A percentile compares a stretch with the other conserved stretches of the same genome.
These are phyloP conservation scores for Deilephila elpenor DNA, from an alignment of 2,888 invertebrate species.

Conservation along the genomic window DNA sequence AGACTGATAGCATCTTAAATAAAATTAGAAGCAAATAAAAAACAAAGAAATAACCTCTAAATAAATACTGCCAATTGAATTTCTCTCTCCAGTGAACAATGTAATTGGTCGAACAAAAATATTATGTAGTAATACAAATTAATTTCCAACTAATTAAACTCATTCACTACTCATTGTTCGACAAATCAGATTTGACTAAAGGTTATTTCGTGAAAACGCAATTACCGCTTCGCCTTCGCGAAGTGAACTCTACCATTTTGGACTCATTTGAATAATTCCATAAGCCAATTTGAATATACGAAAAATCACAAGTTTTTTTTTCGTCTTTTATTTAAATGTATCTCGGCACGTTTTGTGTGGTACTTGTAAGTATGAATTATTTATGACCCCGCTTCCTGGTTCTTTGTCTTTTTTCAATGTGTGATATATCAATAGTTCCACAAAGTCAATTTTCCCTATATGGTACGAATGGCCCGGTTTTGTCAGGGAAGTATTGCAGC, in stretches of 20 bases:
- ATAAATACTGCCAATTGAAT: background rate
- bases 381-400: background rate
- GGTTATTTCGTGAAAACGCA: slow-evolving; percentile 17
- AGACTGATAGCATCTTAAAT: no score
- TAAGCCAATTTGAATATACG: slow-evolving; percentile 34
- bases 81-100: background rate
- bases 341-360: background rate
- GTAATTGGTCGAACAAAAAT: background rate
- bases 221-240: slow-evolving; percentile 11
- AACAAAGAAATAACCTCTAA: background rate
- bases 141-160: slow-evolving; percentile 1
- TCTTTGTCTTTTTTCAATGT: background rate
- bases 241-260: slow-evolving; percentile 29
- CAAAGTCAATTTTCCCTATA: no score
- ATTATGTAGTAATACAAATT: background rate
- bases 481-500: no score
- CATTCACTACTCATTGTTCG: slow-evolving; percentile 16
- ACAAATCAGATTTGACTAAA: slow-evolving; percentile 11
- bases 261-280: slow-evolving; percentile 34
- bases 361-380: slow-evolving; percentile 11
- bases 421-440: no score
- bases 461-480: no score
- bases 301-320: slow-evolving; percentile 24
- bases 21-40: background rate
- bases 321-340: slow-evolving; percentile 1